phyloP scores from a whole-genome alignment of 2,113 vertebrate genomes.

The Brachyhypopomus occidentalis region DNA sequence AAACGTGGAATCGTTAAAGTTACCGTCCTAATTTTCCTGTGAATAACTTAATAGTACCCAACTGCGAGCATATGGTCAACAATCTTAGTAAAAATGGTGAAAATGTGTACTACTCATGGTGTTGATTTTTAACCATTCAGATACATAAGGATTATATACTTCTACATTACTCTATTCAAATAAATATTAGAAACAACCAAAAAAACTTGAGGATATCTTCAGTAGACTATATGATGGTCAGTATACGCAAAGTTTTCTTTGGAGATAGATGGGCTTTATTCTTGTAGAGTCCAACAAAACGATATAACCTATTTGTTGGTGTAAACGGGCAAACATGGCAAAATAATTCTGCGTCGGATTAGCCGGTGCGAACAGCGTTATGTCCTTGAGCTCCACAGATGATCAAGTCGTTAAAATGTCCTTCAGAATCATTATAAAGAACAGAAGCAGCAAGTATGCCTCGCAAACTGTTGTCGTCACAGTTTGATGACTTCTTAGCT shows the following conservation, averaged over 20 bases:
- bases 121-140: too few species aligned
- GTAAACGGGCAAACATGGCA: slow-evolving; percentile 12
- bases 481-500: slow-evolving; percentile 17
- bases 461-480: not conserved
- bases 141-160: too few species aligned
- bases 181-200: too few species aligned
- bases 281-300: too few species aligned
- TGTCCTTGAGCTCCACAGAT: slow-evolving; percentile 45
- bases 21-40: not conserved
- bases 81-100: not conserved
- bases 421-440: slow-evolving; percentile 9
- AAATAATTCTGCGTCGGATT: slow-evolving; percentile 2
- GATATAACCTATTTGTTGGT: slow-evolving; percentile 11
- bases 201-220: too few species aligned
- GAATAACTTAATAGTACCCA: not conserved
- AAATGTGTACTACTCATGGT: not conserved
- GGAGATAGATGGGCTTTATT: too few species aligned
- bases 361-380: slow-evolving; percentile 22
- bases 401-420: slow-evolving; percentile 35
- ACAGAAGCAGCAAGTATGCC: not conserved
- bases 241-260: too few species aligned
- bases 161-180: too few species aligned
- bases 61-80: not conserved
- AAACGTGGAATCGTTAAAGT: not conserved
- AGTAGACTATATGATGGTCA: too few species aligned